Evolutionary conservation across 2,113 vertebrate species (phyloP).

Genomic region (Phocoena phocoena): DNA sequence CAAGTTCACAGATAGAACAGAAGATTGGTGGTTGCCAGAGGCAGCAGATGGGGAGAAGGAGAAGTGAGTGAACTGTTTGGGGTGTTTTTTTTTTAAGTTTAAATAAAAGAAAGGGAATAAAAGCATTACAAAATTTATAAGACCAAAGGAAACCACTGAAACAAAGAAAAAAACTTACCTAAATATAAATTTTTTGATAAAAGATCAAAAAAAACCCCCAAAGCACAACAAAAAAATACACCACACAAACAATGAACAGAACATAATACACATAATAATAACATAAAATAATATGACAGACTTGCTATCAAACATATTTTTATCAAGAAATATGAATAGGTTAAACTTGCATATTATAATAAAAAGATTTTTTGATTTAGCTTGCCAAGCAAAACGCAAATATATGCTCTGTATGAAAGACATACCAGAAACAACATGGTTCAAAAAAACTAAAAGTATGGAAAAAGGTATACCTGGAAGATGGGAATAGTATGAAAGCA

Average conservation of each 20-base stretch:
- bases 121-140: neutral
- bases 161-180: neutral
- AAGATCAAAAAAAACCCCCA: neutral
- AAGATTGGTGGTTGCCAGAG: neutral
- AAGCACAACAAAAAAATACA: neutral
- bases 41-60: too few species aligned
- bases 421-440: neutral
- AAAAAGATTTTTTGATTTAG: neutral
- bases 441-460: neutral
- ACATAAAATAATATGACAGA: neutral
- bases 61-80: neutral
- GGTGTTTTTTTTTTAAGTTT: neutral
- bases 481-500: neutral
- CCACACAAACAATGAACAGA: neutral
- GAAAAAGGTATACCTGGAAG: neutral
- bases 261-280: neutral
- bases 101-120: neutral
- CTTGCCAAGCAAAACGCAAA: neutral
- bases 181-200: neutral
- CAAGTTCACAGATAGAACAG: neutral
- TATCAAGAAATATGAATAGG: neutral
- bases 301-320: neutral
- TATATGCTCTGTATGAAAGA: neutral
- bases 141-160: neutral
- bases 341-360: neutral